These are phyloP conservation scores for Drosophila longiperda DNA, from an alignment of 2,888 invertebrate genomes.

Conservation along the genomic window DNA sequence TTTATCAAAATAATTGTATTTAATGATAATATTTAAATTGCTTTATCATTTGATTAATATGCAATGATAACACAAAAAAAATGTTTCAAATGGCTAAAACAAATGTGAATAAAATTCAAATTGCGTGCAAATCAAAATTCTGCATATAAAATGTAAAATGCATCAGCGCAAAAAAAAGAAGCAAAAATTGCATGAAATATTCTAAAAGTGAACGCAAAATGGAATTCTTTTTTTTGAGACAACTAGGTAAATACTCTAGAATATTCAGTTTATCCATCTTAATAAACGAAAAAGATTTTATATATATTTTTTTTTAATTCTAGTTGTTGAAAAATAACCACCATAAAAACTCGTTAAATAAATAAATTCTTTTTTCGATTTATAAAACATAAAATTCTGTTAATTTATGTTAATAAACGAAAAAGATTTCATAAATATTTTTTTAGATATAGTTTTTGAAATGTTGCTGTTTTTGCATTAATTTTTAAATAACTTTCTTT, in stretches of 20 bases:
- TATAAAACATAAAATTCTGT: no score
- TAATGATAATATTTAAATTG: not conserved
- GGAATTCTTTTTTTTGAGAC: not conserved
- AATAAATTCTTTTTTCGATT: no score
- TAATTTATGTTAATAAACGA: no score
- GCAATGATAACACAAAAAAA: slow-evolving; percentile 7
- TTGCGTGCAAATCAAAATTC: slow-evolving; percentile 76
- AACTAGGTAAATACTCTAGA: slow-evolving; percentile 17
- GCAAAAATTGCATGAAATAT: slow-evolving; percentile 48
- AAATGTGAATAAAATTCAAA: slow-evolving; percentile 68
- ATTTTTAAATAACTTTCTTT: not conserved
- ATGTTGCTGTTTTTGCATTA: not conserved
- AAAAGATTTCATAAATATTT: no score
- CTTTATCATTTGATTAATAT: not conserved
- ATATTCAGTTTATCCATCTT: not conserved
- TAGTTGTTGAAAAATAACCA: no score
- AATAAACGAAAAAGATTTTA: no score
- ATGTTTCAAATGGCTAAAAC: slow-evolving; percentile 35
- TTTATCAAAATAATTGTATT: not conserved
- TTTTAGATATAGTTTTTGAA: no score
- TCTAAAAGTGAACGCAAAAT: slow-evolving; percentile 33
- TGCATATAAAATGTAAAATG: slow-evolving; percentile 56
- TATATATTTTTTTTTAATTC: no score
- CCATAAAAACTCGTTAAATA: no score
- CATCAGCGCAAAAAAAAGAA: slow-evolving; percentile 24